phyloP scores from a whole-genome alignment of 2,888 invertebrate genomes.

The Elaeidobius kamerunicus region DNA sequence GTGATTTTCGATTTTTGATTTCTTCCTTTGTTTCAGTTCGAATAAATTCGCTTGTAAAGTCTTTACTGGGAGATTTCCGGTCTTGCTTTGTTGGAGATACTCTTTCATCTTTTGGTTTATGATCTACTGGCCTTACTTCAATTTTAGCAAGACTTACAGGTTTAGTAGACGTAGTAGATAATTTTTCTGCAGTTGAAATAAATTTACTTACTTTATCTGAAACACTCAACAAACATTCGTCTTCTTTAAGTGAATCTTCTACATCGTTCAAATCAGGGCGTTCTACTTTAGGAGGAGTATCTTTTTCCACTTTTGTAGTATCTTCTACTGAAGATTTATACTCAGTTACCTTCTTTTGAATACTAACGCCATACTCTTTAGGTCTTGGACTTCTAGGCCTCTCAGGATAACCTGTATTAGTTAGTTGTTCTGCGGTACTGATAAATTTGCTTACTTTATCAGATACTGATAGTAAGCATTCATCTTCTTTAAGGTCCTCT shows the following conservation, averaged over 20 bases:
- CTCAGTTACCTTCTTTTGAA: conserved; percentile 55
- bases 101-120: conserved; percentile 28
- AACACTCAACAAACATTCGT: conserved; percentile 59
- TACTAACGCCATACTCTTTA: conserved; percentile 44
- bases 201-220: conserved; percentile 66
- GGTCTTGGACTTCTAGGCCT: conserved; percentile 44
- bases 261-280: conserved; percentile 36
- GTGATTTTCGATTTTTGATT: conserved; percentile 28
- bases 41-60: conserved; percentile 33
- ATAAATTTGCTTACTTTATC: conserved; percentile 69
- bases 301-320: conserved; percentile 24
- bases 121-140: conserved; percentile 26
- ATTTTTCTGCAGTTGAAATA: conserved; percentile 59
- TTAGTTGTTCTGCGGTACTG: conserved; percentile 51
- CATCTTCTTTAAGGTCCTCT: conserved; percentile 58
- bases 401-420: conserved; percentile 36
- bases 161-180: conserved; percentile 45
- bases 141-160: conserved; percentile 37
- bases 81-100: conserved; percentile 27
- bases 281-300: conserved; percentile 32
- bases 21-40: conserved; percentile 37
- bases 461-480: conserved; percentile 64
- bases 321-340: conserved; percentile 43
- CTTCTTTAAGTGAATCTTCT: conserved; percentile 47
- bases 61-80: conserved; percentile 29